phyloP scores from a whole-genome alignment of 2,113 vertebrate species.

The Maylandia zebra region DNA sequence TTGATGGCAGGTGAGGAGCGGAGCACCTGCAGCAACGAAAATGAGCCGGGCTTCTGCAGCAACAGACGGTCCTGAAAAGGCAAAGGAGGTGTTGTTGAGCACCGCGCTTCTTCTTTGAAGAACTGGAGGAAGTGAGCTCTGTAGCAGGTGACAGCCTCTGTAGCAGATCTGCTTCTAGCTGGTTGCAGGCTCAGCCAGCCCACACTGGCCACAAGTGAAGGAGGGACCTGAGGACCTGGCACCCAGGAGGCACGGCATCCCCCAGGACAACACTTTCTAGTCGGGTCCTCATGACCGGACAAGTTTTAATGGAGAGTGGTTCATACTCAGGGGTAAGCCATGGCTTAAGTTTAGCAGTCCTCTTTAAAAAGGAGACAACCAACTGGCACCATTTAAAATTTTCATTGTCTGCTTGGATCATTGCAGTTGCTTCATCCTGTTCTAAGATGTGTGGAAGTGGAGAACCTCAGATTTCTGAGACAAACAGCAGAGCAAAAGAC shows the following conservation, averaged over 20 bases:
- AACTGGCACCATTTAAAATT: background rate
- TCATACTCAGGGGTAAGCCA: background rate
- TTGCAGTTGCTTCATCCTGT: background rate
- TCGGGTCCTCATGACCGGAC: background rate
- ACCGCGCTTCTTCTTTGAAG: background rate
- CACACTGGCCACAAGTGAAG: background rate
- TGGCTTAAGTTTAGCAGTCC: background rate
- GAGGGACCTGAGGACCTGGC: background rate
- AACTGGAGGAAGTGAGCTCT: background rate
- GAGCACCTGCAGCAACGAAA: rapidly evolving
- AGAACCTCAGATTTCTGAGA: background rate
- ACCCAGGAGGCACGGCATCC: background rate
- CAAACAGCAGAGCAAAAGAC: background rate
- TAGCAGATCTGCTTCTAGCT: background rate
- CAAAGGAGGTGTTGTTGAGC: background rate
- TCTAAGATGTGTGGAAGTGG: background rate
- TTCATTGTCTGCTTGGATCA: background rate
- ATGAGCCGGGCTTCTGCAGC: background rate
- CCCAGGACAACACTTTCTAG: background rate
- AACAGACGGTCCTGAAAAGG: background rate
- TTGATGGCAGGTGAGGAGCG: background rate
- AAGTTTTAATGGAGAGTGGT: background rate
- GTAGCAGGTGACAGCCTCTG: background rate
- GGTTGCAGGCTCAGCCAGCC: background rate
- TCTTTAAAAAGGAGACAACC: background rate